Conservation (phyloP, 2,113 vertebrate species). For the Hippocampus abdominalis region DNA sequence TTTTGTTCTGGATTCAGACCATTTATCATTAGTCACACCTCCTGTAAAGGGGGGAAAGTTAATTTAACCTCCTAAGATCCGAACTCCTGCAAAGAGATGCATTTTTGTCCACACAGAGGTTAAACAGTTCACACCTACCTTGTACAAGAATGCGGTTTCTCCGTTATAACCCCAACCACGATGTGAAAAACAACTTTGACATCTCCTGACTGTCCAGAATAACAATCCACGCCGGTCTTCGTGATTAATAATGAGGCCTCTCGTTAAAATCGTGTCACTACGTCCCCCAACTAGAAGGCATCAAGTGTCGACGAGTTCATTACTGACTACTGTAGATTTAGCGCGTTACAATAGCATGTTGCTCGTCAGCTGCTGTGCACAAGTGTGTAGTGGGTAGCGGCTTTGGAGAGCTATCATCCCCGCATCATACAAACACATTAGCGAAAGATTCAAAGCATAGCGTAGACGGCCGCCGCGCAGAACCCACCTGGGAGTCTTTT, state of each 20-base stretch:
- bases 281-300: not conserved
- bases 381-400: not conserved
- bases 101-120: no score
- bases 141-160: not conserved
- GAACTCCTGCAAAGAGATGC: no score
- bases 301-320: not conserved
- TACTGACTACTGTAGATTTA: not conserved
- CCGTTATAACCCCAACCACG: not conserved
- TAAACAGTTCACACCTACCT: not conserved
- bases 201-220: not conserved
- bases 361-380: not conserved
- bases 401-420: not conserved
- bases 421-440: not conserved
- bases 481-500: slow-evolving; percentile 65
- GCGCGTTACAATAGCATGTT: slow-evolving; percentile 19
- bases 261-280: not conserved
- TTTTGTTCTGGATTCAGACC: not conserved
- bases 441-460: not conserved
- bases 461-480: not conserved
- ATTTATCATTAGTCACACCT: not conserved
- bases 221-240: not conserved
- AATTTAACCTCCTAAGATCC: no score
- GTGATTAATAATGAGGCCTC: not conserved
- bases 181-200: not conserved
- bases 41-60: not conserved